These are phyloP conservation scores for Drosophila ezoana DNA, from an alignment of 2,888 invertebrate genomes.

Conservation along the genomic window DNA sequence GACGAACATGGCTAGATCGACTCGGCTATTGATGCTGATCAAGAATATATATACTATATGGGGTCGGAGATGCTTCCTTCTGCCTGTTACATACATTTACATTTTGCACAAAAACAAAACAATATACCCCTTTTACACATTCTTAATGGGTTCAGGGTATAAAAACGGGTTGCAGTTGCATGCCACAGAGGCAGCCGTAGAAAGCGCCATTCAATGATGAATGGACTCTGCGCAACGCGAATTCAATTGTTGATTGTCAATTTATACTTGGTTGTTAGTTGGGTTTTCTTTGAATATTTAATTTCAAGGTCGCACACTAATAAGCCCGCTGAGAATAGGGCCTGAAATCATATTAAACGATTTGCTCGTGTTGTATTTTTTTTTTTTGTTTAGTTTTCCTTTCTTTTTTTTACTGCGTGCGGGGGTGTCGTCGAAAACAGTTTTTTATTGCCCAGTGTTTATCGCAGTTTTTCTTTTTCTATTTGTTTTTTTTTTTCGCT, in stretches of 20 bases:
- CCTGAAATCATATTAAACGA: constrained; percentile 25
- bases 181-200: constrained; percentile 27
- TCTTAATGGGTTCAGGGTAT: too few relatives aligned
- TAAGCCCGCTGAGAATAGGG: constrained; percentile 14
- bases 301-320: constrained; percentile 65
- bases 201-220: constrained; percentile 41
- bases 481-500: neutral
- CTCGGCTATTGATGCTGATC: too few relatives aligned
- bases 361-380: constrained; percentile 39
- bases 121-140: too few relatives aligned
- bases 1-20: too few relatives aligned
- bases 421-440: constrained; percentile 17
- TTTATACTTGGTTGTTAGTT: constrained; percentile 10
- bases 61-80: too few relatives aligned
- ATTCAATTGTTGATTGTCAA: constrained; percentile 13
- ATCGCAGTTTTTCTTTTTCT: constrained; percentile 20
- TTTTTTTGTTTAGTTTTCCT: constrained; percentile 1
- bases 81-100: too few relatives aligned
- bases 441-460: constrained; percentile 38
- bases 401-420: constrained; percentile 18
- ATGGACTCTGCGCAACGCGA: constrained; percentile 14
- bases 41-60: too few relatives aligned
- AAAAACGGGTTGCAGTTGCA: constrained; percentile 48
- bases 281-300: constrained; percentile 4
- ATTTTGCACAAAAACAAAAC: too few relatives aligned